Conservation (phyloP, 1,140 invertebrate species). For the Elysia chlorotica region DNA sequence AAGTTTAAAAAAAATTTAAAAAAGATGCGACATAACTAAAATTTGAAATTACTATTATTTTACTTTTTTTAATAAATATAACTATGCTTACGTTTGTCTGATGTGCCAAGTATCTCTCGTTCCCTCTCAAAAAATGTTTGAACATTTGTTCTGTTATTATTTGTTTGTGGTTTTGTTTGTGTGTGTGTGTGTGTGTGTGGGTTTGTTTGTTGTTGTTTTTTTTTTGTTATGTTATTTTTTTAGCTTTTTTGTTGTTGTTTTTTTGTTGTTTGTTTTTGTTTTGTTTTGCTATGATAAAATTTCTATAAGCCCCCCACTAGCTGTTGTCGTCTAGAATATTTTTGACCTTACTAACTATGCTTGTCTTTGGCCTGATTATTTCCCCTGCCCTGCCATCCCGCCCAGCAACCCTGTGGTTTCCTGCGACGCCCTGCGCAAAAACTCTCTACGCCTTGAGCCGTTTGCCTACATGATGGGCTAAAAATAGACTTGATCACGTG, state of each 20-base stretch:
- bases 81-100: no score
- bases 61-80: no score
- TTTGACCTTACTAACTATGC: not conserved
- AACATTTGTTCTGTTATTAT: no score
- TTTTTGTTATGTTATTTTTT: not conserved
- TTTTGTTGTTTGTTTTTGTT: not conserved
- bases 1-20: no score
- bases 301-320: not conserved
- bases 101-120: no score
- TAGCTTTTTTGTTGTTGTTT: not conserved
- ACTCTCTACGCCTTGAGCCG: not conserved
- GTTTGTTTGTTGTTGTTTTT: not conserved
- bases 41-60: no score
- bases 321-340: not conserved
- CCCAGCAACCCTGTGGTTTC: not conserved
- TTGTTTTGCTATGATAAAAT: not conserved
- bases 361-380: no score
- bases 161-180: no score
- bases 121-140: no score
- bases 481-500: not conserved
- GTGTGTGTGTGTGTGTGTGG: no score
- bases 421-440: not conserved
- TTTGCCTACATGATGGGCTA: not conserved
- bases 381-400: no score
- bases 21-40: no score